Percentiles rank a stretch among this genome's conserved stretches.
Conservation (phyloP, 2,888 invertebrate species). For the Meta bourneti region DNA sequence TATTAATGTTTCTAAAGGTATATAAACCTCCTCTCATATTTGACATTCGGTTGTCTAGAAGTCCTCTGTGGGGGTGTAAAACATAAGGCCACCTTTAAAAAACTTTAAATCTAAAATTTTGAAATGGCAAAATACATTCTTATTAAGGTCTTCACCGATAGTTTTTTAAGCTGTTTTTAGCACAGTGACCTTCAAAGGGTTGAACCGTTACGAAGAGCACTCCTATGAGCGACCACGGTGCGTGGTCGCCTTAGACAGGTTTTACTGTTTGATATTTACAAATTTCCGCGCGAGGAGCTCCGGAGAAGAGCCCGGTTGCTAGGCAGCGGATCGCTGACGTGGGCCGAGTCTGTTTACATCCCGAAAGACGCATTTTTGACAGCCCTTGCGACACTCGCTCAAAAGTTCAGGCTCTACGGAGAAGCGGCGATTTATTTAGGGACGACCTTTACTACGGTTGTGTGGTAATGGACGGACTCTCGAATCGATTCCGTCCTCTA, state of each 20-base stretch:
- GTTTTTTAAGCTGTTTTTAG: background rate
- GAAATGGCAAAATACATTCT: too few species aligned
- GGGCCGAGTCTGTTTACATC: background rate
- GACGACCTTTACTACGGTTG: background rate
- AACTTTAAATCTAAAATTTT: too few species aligned
- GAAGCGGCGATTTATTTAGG: background rate
- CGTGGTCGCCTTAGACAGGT: background rate
- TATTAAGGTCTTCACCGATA: background rate
- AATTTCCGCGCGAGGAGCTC: background rate
- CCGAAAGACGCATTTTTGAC: background rate
- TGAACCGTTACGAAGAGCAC: background rate
- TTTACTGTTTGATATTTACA: background rate
- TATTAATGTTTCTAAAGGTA: too few species aligned
- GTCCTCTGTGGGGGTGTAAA: too few species aligned
- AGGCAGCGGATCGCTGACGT: background rate
- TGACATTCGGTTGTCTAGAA: too few species aligned
- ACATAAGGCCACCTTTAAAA: too few species aligned
- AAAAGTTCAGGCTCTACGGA: too few species aligned
- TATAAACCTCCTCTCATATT: too few species aligned
- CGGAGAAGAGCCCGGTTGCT: background rate
- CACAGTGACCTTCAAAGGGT: background rate
- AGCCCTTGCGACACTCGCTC: background rate
- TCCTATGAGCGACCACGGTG: background rate
- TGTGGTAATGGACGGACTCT: background rate
- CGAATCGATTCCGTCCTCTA: background rate